Percentiles rank a stretch among this genome's conserved stretches.
Conservation (phyloP, 1,140 invertebrate genomes). For the Nixonia krombeini region DNA sequence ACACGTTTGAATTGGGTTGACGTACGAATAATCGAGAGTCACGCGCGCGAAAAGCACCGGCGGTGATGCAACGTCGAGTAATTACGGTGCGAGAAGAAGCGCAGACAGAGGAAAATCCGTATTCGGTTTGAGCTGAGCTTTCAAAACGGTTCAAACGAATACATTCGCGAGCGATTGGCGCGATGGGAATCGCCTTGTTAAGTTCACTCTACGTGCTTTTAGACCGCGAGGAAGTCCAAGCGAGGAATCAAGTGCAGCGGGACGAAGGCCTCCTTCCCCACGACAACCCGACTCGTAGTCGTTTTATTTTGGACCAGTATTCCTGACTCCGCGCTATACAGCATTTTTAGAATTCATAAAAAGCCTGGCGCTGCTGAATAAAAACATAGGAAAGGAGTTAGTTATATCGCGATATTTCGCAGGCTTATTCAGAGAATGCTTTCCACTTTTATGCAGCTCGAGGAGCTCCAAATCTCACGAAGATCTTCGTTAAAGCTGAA, state of each 20-base stretch:
- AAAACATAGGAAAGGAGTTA: no score
- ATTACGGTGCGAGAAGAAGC: conserved; percentile 33
- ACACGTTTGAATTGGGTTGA: no score
- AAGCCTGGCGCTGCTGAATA: no score
- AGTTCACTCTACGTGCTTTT: conserved; percentile 31
- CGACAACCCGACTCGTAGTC: no score
- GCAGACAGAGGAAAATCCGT: conserved; percentile 33
- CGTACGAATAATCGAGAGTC: conserved; percentile 19
- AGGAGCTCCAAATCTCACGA: no score
- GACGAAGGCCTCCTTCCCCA: conserved; percentile 12
- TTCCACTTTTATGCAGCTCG: no score
- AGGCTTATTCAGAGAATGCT: no score
- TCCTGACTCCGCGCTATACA: no score
- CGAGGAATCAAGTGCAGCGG: conserved; percentile 6
- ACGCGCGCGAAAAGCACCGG: neutral
- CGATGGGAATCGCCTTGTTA: conserved; percentile 45
- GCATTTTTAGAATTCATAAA: no score
- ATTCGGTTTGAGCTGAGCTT: conserved; percentile 41
- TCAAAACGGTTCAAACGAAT: conserved; percentile 42
- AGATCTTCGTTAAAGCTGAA: no score
- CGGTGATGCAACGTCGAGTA: conserved; percentile 36
- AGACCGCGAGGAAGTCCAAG: conserved; percentile 18
- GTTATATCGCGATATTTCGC: no score
- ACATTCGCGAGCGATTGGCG: conserved; percentile 30
- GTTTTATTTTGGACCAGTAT: conserved; percentile 39